Conservation (phyloP, 1,140 invertebrate species). For the Rhagoletis zephyria region DNA sequence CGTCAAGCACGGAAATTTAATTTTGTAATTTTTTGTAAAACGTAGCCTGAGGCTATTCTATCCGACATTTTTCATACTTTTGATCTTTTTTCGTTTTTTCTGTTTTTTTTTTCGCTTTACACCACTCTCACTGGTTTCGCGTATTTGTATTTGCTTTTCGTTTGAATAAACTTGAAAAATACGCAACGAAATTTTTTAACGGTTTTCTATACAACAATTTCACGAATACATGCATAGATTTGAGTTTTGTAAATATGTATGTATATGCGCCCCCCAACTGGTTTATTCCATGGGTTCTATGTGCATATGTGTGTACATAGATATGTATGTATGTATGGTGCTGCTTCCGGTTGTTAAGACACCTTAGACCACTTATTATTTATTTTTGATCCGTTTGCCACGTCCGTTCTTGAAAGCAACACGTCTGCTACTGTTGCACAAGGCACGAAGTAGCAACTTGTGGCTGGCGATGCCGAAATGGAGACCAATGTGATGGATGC, state of each 20-base stretch:
- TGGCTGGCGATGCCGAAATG: constrained; percentile 17
- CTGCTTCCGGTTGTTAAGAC: neutral
- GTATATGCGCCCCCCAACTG: neutral
- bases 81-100: neutral
- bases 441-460: constrained; percentile 1
- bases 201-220: neutral
- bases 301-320: neutral
- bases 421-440: constrained; percentile 46
- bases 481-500: constrained; percentile 19
- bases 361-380: neutral
- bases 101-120: neutral
- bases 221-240: neutral
- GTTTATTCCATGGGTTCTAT: neutral
- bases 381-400: constrained; percentile 1
- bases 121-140: neutral
- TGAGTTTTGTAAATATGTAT: neutral
- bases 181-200: neutral
- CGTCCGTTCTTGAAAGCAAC: constrained; percentile 41
- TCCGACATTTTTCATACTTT: neutral
- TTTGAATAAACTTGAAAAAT: neutral
- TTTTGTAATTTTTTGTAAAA: neutral
- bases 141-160: neutral
- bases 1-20: constrained; percentile 1
- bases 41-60: neutral
- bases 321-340: neutral